These are phyloP conservation scores for Gerris buenoi DNA, from an alignment of 1,140 invertebrate genomes.

Conservation along the genomic window DNA sequence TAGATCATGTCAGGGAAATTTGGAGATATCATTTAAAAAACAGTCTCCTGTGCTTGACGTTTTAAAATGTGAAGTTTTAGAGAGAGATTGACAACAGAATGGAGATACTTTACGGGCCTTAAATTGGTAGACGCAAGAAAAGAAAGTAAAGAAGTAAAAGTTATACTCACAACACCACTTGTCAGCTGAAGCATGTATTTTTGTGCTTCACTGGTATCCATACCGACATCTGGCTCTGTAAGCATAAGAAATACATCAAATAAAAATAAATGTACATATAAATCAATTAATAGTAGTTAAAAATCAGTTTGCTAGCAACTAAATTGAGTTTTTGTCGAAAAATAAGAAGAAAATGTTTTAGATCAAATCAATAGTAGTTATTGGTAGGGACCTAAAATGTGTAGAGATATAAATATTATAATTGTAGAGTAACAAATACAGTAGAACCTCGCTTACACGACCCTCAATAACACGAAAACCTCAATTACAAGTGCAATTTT, in stretches of 20 bases:
- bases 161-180: slow-evolving; percentile 44
- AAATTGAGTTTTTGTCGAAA: too few relatives aligned
- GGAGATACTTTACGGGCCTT: not conserved
- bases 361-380: too few relatives aligned
- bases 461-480: too few relatives aligned
- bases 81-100: not conserved
- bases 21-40: not conserved
- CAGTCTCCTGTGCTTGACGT: not conserved
- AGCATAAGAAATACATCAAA: slow-evolving; percentile 16
- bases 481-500: too few relatives aligned
- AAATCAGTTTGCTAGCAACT: too few relatives aligned
- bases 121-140: slow-evolving; percentile 7
- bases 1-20: not conserved
- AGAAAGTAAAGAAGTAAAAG: not conserved
- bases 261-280: too few relatives aligned
- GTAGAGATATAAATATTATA: too few relatives aligned
- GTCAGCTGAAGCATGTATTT: slow-evolving; percentile 79
- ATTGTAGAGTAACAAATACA: too few relatives aligned
- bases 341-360: too few relatives aligned
- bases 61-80: not conserved
- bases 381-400: too few relatives aligned
- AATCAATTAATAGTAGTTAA: slow-evolving; percentile 7
- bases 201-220: slow-evolving; percentile 63
- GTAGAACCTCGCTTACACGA: too few relatives aligned
- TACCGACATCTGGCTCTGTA: slow-evolving; percentile 84